These are phyloP conservation scores for Hoplias malabaricus DNA, from an alignment of 2,113 vertebrate genomes.

Conservation along the genomic window DNA sequence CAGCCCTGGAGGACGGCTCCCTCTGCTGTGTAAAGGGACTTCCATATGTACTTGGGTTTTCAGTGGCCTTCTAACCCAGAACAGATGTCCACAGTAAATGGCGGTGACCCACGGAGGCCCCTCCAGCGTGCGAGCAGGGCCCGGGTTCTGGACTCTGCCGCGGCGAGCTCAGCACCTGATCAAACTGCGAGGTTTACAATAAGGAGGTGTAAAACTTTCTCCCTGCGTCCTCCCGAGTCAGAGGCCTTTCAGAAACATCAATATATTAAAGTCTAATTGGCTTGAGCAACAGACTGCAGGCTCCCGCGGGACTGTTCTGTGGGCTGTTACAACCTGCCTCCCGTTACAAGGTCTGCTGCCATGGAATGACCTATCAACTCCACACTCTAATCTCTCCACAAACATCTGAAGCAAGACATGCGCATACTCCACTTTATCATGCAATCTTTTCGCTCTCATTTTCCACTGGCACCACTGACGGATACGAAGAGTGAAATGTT, in stretches of 20 bases:
- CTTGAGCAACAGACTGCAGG: conserved; percentile 78
- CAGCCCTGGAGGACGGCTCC: conserved; percentile 73
- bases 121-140: conserved; percentile 68
- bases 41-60: conserved; percentile 80
- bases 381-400: conserved; percentile 70
- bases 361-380: conserved; percentile 69
- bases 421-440: conserved; percentile 60
- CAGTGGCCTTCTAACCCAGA: conserved; percentile 81
- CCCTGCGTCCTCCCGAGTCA: conserved; percentile 68
- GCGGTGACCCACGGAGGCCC: conserved; percentile 78
- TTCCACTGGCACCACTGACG: conserved; percentile 45
- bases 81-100: conserved; percentile 91
- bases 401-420: conserved; percentile 68
- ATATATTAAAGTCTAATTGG: conserved; percentile 86
- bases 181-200: conserved; percentile 80
- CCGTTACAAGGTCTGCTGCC: conserved; percentile 74
- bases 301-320: conserved; percentile 74
- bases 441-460: conserved; percentile 59
- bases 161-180: conserved; percentile 83
- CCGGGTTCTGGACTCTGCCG: conserved; percentile 58
- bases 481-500: conserved; percentile 41
- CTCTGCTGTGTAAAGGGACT: conserved; percentile 84
- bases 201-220: conserved; percentile 68
- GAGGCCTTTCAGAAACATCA: conserved; percentile 72
- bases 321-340: conserved; percentile 82